These are phyloP conservation scores for Oceanites oceanicus DNA, from an alignment of 2,113 vertebrate genomes.

Conservation along the genomic window DNA sequence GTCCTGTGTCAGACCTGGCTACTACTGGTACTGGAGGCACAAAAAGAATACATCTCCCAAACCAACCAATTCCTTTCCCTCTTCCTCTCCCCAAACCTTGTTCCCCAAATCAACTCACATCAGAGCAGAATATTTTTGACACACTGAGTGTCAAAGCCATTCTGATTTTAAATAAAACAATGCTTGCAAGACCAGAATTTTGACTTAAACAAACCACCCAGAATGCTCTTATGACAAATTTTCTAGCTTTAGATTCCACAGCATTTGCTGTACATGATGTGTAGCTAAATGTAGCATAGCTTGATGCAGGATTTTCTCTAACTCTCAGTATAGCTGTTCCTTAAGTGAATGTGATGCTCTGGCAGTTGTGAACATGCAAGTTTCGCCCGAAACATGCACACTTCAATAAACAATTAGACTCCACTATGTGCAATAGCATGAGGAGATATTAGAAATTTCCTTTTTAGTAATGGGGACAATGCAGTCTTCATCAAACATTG, in stretches of 20 bases:
- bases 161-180: not conserved
- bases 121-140: not conserved
- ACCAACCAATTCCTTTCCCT: not conserved
- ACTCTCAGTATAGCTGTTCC: conserved; percentile 18
- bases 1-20: not conserved
- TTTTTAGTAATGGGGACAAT: conserved; percentile 44
- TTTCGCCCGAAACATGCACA: conserved; percentile 1
- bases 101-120: not conserved
- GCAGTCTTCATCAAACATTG: conserved; percentile 34
- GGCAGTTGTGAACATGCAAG: not conserved
- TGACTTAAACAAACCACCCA: not conserved
- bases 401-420: conserved; percentile 53
- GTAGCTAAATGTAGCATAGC: conserved; percentile 47
- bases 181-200: not conserved
- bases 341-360: conserved; percentile 49
- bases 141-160: not conserved
- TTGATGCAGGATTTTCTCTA: conserved; percentile 10
- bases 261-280: conserved; percentile 11
- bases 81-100: not conserved
- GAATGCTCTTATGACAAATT: not conserved
- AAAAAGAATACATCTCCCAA: not conserved
- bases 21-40: not conserved
- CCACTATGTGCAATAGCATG: not conserved
- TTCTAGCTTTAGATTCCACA: not conserved
- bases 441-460: conserved; percentile 33